Percentiles rank a stretch among this genome's conserved stretches.
Evolutionary conservation across 2,888 invertebrate genomes (phyloP).

Genomic region (Heteropelma amictum): DNA sequence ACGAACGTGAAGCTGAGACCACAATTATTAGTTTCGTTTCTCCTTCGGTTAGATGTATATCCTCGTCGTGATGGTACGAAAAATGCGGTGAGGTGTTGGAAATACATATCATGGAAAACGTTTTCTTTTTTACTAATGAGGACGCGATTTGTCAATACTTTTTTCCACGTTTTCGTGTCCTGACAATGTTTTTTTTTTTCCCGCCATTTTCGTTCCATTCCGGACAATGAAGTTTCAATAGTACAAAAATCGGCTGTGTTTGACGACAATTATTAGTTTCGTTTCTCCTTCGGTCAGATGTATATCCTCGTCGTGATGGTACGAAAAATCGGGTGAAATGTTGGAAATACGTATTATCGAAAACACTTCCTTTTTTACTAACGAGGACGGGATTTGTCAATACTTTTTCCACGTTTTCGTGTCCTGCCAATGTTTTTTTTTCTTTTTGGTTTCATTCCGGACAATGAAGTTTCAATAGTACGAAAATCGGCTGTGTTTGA

Average conservation of each 20-base stretch:
- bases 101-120: not conserved
- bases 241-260: not conserved
- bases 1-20: conserved; percentile 51
- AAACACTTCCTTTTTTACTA: conserved; percentile 19
- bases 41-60: conserved; percentile 54
- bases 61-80: conserved; percentile 32
- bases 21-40: conserved; percentile 72
- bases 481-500: not conserved
- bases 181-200: no score
- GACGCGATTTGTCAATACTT: not conserved
- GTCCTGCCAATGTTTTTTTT: not conserved
- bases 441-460: conserved; percentile 26
- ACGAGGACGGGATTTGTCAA: not conserved
- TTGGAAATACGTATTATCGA: not conserved
- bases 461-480: not conserved
- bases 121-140: conserved; percentile 23
- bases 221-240: not conserved
- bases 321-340: conserved; percentile 2
- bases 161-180: not conserved
- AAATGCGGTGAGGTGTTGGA: not conserved
- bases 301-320: conserved; percentile 40
- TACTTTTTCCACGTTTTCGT: not conserved
- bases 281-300: conserved; percentile 61
- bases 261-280: conserved; percentile 70
- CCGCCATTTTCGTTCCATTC: no score